Conservation (phyloP, 2,797 vertebrate genomes). For the Podargus strigoides region DNA sequence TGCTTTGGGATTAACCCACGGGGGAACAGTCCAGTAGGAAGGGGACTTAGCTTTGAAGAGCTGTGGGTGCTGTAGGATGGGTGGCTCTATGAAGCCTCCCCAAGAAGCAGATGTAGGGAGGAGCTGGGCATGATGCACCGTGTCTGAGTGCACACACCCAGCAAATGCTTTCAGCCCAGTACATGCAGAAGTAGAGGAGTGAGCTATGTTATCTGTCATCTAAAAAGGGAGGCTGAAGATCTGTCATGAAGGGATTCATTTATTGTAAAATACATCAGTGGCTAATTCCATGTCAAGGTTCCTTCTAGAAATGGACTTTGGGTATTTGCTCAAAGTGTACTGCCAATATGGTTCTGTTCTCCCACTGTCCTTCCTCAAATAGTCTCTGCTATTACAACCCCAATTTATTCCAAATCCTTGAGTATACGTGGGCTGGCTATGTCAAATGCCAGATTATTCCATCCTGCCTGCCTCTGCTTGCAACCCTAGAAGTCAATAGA, state of each 20-base stretch:
- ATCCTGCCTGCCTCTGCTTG: not conserved
- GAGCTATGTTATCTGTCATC: rapidly evolving
- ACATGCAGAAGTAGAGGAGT: not conserved
- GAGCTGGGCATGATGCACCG: rapidly evolving
- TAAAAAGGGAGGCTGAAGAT: not conserved
- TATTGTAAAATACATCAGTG: not conserved
- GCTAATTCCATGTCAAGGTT: not conserved
- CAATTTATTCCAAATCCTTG: not conserved
- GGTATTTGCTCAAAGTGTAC: not conserved
- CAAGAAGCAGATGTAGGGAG: no score
- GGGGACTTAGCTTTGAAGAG: not conserved
- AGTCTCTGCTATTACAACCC: not conserved
- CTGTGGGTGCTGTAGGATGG: not conserved
- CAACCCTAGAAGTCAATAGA: rapidly evolving
- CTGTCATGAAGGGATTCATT: not conserved
- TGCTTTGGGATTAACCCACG: not conserved
- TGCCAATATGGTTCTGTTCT: not conserved
- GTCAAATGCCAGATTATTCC: not conserved
- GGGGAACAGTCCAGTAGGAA: rapidly evolving
- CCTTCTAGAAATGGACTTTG: not conserved
- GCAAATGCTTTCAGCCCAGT: not conserved
- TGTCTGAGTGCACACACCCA: rapidly evolving
- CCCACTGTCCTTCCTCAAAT: rapidly evolving
- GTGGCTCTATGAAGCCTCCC: not conserved
- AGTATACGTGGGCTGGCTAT: not conserved